Conservation (phyloP, 2,797 vertebrate genomes). For the Antrozous pallidus region DNA sequence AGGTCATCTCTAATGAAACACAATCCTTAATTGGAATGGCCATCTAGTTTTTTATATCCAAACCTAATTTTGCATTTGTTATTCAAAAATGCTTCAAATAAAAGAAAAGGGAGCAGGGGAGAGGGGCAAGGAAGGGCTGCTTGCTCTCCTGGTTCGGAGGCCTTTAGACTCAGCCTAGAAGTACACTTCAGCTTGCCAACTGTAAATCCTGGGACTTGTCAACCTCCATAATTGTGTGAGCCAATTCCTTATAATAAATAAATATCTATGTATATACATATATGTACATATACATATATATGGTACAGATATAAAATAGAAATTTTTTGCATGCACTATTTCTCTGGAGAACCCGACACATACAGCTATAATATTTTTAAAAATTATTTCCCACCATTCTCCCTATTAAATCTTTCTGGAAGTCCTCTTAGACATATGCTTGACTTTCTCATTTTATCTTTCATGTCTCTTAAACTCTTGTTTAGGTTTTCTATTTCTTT, state of each 20-base stretch:
- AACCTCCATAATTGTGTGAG: background rate
- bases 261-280: background rate
- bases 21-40: background rate
- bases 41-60: background rate
- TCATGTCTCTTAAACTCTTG: background rate
- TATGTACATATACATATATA: background rate
- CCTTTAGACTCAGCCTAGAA: background rate
- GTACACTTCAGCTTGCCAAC: background rate
- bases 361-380: background rate
- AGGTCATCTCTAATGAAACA: background rate
- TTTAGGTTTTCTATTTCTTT: background rate
- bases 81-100: conserved; percentile 1
- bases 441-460: background rate
- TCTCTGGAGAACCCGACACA: background rate
- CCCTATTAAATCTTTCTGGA: conserved; percentile 10
- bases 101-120: background rate
- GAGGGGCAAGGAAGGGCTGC: fast-evolving
- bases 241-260: background rate
- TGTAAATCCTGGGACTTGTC: background rate
- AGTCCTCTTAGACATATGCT: background rate
- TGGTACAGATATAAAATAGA: background rate
- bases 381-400: background rate
- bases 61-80: background rate
- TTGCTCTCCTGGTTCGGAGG: background rate
- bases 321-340: background rate